Evolutionary conservation across 2,113 vertebrate genomes (phyloP).

Genomic region (Ahaetulla prasina): DNA sequence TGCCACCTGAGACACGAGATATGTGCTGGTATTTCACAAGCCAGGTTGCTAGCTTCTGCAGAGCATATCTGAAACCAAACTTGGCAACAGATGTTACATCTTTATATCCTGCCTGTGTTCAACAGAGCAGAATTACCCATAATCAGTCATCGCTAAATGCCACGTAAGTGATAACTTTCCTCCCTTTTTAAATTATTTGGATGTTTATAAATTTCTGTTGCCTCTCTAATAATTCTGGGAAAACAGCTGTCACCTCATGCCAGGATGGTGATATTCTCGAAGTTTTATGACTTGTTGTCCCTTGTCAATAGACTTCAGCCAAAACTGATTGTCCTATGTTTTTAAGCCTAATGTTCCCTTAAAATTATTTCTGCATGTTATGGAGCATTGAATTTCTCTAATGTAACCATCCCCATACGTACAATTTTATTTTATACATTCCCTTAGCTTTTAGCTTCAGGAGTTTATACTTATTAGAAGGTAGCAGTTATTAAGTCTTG

Average conservation of each 20-base stretch:
- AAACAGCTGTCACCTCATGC: background rate
- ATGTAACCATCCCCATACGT: background rate
- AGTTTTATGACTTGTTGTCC: background rate
- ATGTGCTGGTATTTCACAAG: background rate
- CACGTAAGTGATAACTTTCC: background rate
- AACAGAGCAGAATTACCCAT: background rate
- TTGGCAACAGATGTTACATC: background rate
- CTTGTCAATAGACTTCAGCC: background rate
- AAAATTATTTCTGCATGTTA: background rate
- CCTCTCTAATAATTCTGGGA: background rate
- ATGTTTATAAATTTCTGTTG: background rate
- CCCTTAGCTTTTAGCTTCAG: background rate
- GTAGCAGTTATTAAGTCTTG: background rate
- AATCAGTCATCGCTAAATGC: background rate
- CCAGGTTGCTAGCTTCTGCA: background rate
- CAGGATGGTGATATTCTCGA: background rate
- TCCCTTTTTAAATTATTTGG: background rate
- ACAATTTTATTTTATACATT: background rate
- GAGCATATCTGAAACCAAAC: background rate
- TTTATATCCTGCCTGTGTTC: background rate
- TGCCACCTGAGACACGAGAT: background rate
- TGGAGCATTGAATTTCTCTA: background rate
- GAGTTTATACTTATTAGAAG: background rate
- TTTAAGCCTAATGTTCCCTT: background rate
- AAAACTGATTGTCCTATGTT: background rate